A percentile compares a stretch with the other conserved stretches of the same genome.
phyloP scores from a whole-genome alignment of 2,113 vertebrate genomes.

The Drymodes brunneopygia region DNA sequence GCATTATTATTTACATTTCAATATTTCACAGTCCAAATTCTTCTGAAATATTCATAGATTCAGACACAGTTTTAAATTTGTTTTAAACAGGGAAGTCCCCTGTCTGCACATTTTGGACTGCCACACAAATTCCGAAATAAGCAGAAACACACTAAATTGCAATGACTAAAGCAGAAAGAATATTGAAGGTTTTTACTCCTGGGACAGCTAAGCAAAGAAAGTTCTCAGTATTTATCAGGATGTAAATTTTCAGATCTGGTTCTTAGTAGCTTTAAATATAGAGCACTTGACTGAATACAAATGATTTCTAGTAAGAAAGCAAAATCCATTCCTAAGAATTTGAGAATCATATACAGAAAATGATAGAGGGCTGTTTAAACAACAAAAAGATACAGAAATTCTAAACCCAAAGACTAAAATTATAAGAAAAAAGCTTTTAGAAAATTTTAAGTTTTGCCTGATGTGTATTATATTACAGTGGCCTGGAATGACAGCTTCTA shows the following conservation, averaged over 20 bases:
- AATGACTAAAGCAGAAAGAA: neutral
- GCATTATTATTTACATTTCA: neutral
- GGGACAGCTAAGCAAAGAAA: neutral
- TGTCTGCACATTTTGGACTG: neutral
- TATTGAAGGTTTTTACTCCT: neutral
- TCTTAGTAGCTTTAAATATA: neutral
- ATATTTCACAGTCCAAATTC: neutral
- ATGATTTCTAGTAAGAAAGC: neutral
- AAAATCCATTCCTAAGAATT: neutral
- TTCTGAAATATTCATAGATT: neutral
- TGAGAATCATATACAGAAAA: neutral
- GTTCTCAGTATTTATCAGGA: neutral
- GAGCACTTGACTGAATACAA: neutral
- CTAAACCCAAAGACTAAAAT: neutral
- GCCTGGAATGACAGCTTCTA: neutral
- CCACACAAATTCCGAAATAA: neutral
- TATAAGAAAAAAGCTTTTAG: neutral
- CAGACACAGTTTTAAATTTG: neutral
- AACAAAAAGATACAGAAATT: neutral
- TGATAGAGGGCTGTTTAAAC: neutral
- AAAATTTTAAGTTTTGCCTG: neutral
- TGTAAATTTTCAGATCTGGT: neutral
- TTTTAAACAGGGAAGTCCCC: neutral
- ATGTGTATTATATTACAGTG: neutral
- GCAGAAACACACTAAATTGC: neutral